phyloP scores from a whole-genome alignment of 1,140 invertebrate genomes.

The Saxidomus purpurata region DNA sequence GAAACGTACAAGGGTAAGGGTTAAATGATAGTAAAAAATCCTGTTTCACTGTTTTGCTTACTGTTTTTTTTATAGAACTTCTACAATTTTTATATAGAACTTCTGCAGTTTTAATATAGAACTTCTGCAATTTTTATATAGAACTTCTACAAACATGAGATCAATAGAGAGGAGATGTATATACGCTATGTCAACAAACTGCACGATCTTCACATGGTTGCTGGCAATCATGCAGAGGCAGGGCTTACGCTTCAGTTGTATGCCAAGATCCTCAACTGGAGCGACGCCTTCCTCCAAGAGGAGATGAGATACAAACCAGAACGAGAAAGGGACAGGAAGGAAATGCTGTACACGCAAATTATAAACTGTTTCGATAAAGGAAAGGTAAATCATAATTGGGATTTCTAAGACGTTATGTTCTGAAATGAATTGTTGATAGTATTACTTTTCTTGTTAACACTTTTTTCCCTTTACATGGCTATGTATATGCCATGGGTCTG shows the following conservation, averaged over 20 bases:
- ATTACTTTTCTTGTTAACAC: too few relatives aligned
- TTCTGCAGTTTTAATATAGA: too few relatives aligned
- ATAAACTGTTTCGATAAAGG: constrained; percentile 84
- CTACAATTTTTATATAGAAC: constrained; percentile 89
- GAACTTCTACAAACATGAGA: constrained; percentile 89
- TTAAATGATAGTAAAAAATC: too few relatives aligned
- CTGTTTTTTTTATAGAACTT: too few relatives aligned
- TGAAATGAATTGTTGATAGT: too few relatives aligned
- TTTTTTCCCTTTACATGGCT: too few relatives aligned
- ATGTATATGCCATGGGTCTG: too few relatives aligned
- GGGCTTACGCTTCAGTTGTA: constrained; percentile 87
- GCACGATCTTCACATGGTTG: constrained; percentile 80
- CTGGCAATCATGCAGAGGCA: constrained; percentile 83
- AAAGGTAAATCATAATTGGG: constrained; percentile 79
- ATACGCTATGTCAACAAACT: constrained; percentile 85
- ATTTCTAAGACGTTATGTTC: too few relatives aligned
- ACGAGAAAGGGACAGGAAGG: constrained; percentile 85
- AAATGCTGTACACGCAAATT: constrained; percentile 81
- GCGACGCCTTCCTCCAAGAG: constrained; percentile 70
- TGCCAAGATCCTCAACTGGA: constrained; percentile 84
- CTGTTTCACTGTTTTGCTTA: too few relatives aligned
- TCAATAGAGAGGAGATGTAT: constrained; percentile 83
- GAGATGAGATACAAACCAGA: constrained; percentile 89
- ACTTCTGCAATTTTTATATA: constrained; percentile 84
- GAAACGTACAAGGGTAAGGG: too few relatives aligned